Evolutionary conservation across 2,797 vertebrate species (phyloP).

Genomic region (Leptodactylus fallax): DNA sequence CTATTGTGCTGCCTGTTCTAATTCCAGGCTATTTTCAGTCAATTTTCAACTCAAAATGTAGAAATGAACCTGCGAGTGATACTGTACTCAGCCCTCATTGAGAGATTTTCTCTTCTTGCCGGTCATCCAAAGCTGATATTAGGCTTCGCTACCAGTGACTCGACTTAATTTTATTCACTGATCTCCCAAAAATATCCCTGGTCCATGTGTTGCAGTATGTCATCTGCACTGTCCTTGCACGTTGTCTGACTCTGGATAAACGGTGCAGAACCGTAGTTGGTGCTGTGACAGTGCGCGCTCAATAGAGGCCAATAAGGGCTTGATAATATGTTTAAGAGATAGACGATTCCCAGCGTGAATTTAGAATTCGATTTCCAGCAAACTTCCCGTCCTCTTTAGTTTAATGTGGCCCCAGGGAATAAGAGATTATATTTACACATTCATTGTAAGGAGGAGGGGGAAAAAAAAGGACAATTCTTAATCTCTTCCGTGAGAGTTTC

Average conservation of each 20-base stretch:
- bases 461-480: neutral
- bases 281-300: neutral
- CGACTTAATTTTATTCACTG: neutral
- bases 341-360: constrained; percentile 40
- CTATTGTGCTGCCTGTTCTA: neutral
- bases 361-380: constrained; percentile 33
- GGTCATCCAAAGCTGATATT: neutral
- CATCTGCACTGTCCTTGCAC: neutral
- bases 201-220: neutral
- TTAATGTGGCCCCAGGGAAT: constrained; percentile 41
- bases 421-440: constrained; percentile 34
- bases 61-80: neutral
- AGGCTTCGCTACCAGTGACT: neutral
- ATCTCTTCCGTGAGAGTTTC: constrained; percentile 35
- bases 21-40: neutral
- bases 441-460: neutral
- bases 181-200: too few relatives aligned
- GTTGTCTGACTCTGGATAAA: constrained; percentile 12
- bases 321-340: constrained; percentile 24
- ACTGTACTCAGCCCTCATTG: neutral
- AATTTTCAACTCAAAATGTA: neutral
- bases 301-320: constrained; percentile 35
- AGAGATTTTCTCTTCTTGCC: too few relatives aligned
- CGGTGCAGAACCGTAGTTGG: neutral
- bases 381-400: constrained; percentile 24